These are phyloP conservation scores for Onychomys arenicola DNA, from an alignment of 2,797 vertebrate genomes.

Conservation along the genomic window DNA sequence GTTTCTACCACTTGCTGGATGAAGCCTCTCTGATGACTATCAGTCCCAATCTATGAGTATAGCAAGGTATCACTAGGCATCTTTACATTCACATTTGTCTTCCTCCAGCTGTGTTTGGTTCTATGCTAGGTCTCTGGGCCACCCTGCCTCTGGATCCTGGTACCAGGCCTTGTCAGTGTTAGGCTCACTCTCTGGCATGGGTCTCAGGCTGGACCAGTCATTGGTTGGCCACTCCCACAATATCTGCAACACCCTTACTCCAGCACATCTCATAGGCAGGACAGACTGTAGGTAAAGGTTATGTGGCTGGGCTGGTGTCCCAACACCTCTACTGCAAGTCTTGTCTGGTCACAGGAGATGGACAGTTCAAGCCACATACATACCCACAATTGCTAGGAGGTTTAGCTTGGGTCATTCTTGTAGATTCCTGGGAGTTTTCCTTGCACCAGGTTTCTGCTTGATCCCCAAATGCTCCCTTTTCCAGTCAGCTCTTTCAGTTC, in stretches of 20 bases:
- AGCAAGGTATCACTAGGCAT: neutral
- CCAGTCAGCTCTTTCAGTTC: neutral
- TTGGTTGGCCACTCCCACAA: neutral
- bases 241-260: neutral
- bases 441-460: neutral
- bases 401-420: neutral
- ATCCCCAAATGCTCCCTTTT: neutral
- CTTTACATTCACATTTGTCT: neutral
- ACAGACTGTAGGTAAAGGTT: neutral
- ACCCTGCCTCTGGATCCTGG: neutral
- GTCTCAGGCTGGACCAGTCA: neutral
- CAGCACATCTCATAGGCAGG: neutral
- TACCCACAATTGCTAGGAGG: neutral
- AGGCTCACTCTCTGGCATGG: neutral
- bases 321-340: neutral
- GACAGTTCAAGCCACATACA: neutral
- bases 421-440: neutral
- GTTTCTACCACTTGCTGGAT: neutral
- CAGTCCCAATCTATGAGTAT: neutral
- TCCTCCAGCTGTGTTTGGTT: neutral
- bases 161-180: neutral
- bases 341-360: neutral
- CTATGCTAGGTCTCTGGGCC: neutral
- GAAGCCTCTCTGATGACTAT: neutral
- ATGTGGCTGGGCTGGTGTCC: neutral